Evolutionary conservation across 2,113 vertebrate species (phyloP), one percentile per base, ranked within the genome.

Genomic region (Cavia aperea): DNA sequence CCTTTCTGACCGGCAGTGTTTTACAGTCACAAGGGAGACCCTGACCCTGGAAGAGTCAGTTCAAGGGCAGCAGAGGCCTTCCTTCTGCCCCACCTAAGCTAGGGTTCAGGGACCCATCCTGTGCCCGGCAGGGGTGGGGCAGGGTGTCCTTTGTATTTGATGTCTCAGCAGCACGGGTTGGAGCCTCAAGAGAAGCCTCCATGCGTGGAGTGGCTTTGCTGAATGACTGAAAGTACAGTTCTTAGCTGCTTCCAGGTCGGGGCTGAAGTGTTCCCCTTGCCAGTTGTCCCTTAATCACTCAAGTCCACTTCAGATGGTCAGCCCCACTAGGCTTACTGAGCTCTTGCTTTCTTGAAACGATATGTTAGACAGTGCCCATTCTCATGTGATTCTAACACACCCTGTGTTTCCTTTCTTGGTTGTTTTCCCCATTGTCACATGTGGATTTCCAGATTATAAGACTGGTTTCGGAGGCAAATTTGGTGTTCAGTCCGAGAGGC

Each of bases 401-500:
- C 79, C 65, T 96, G 91, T 96, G 92, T 96, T 29, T 96, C 86
- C 91, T 91, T 77, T 94, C 84, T 90, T 46, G 83, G 66, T 94
- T 85, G 51, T 96, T 94, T 84, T 96, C 95, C 63, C 56, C 5
- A 72, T 94, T 95, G 60, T 96, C 39, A 88, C 96, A 24, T 97
- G 94, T 97, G 97, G 97, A 97, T 97, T 98, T 98, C 94, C 98
- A 99, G 98, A 99, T 97, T 98, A 99, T 98, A 98, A 99, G 97
- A 98, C 98, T 96, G 99, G 98, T 98, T 99, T 99, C 97, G 98
- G 99, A 98, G 98, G 98, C 97, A 98, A 96, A 97, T 98, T 98
- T 97, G 98, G 98, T 98, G 98, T 99, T 96, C 98, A 98, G 97
- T 97, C 96, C 96, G 98, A 98, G 97, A 98, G 97, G 97, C 98